phyloP scores from a whole-genome alignment of 2,888 invertebrate genomes.

The Stictocephala bisonia region DNA sequence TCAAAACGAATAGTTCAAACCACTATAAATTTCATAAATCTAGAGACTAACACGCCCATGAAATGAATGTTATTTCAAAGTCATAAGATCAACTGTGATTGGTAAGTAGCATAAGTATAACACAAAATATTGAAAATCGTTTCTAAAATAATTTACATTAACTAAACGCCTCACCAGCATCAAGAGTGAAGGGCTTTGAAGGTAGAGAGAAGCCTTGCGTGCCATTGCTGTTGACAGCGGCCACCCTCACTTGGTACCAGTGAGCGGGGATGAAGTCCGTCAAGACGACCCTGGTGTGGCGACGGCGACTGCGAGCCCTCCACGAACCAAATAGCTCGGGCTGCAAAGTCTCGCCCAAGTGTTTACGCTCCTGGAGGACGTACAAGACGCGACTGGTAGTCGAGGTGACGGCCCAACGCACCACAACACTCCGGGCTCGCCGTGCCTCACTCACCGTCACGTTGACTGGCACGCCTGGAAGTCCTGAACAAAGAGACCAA shows the following conservation, averaged over 20 bases:
- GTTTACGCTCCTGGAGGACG: conserved; percentile 77
- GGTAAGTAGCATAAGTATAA: too few relatives aligned
- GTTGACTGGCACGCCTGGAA: conserved; percentile 74
- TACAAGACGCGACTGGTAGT: conserved; percentile 65
- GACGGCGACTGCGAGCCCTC: conserved; percentile 47
- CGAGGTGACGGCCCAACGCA: conserved; percentile 62
- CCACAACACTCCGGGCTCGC: conserved; percentile 66
- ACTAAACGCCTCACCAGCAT: conserved; percentile 56
- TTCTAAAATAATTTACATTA: too few relatives aligned
- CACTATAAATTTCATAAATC: too few relatives aligned
- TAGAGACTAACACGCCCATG: too few relatives aligned
- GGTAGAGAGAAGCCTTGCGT: conserved; percentile 77
- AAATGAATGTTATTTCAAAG: too few relatives aligned
- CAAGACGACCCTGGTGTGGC: conserved; percentile 69
- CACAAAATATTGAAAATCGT: too few relatives aligned
- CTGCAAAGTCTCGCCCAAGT: conserved; percentile 75
- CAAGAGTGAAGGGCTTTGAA: conserved; percentile 69
- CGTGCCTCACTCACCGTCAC: conserved; percentile 70
- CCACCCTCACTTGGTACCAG: conserved; percentile 84
- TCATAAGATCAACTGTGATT: too few relatives aligned
- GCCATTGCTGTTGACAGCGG: conserved; percentile 78
- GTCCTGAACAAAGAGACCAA: conserved; percentile 63
- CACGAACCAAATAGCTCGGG: conserved; percentile 65
- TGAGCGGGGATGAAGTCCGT: conserved; percentile 73
- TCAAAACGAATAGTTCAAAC: too few relatives aligned